phyloP scores from a whole-genome alignment of 2,113 vertebrate species.

The Cathartes aura region DNA sequence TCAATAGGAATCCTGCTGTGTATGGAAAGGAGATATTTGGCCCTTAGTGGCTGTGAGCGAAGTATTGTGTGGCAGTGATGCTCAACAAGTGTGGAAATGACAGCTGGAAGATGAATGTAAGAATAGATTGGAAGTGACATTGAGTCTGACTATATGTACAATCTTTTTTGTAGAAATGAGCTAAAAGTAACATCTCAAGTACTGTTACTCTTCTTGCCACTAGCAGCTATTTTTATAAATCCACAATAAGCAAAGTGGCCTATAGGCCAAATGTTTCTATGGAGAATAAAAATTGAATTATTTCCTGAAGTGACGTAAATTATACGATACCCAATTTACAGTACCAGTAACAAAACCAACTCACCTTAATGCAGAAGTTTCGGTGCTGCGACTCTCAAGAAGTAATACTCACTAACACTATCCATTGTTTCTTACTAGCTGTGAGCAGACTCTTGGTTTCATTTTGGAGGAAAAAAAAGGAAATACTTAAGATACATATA shows the following conservation, averaged over 20 bases:
- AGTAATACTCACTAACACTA: not conserved
- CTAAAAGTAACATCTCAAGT: not conserved
- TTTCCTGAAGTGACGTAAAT: not conserved
- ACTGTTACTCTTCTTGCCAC: not conserved
- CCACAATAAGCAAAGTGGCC: not conserved
- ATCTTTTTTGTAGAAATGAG: not conserved
- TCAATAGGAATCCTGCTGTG: not conserved
- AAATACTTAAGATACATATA: not conserved
- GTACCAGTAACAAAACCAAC: not conserved
- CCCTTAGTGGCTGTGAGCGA: not conserved
- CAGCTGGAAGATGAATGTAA: constrained; percentile 12
- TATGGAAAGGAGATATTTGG: not conserved
- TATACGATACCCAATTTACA: not conserved
- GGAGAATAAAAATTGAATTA: constrained; percentile 20
- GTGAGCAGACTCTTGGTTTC: not conserved
- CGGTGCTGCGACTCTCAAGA: not conserved
- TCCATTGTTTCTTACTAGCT: not conserved
- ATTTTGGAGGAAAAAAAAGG: not conserved
- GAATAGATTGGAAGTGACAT: constrained; percentile 18
- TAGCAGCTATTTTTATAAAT: not conserved
- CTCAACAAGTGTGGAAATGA: not conserved
- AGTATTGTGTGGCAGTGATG: not conserved
- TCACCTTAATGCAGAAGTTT: not conserved
- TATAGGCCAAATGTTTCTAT: not conserved
- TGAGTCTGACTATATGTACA: not conserved